These are phyloP conservation scores for Daphoenositta chrysoptera DNA, from an alignment of 2,113 vertebrate genomes.

Conservation along the genomic window DNA sequence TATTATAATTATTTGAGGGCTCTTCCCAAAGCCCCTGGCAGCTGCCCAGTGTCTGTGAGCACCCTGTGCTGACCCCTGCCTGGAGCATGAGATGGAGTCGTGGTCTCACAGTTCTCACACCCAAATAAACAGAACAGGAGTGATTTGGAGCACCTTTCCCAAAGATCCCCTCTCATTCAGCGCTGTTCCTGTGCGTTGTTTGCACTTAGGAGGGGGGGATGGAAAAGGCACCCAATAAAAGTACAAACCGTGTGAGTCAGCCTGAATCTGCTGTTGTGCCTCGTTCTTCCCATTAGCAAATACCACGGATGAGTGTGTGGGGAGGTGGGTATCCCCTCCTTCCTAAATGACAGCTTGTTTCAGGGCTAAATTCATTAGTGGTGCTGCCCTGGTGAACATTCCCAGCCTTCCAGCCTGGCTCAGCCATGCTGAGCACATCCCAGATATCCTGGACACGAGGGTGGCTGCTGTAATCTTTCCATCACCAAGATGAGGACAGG, in stretches of 20 bases:
- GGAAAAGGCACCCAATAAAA: background rate
- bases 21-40: background rate
- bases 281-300: background rate
- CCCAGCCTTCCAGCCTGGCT: background rate
- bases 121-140: background rate
- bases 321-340: background rate
- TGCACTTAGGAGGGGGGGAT: rapidly evolving
- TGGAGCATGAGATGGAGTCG: background rate
- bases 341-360: background rate
- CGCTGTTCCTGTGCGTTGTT: rapidly evolving
- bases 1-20: background rate
- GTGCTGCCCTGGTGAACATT: background rate
- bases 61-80: background rate
- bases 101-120: background rate
- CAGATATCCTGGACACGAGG: rapidly evolving
- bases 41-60: background rate
- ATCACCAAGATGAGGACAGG: background rate
- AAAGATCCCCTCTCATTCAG: background rate
- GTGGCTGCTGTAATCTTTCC: background rate
- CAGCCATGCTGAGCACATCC: background rate
- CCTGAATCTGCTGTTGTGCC: background rate
- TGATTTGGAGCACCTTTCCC: background rate
- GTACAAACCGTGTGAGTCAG: background rate
- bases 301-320: background rate
- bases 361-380: background rate